Base-by-base conservation (phyloP, 2,797 vertebrate genomes). In the Taenioides sp. region DNA sequence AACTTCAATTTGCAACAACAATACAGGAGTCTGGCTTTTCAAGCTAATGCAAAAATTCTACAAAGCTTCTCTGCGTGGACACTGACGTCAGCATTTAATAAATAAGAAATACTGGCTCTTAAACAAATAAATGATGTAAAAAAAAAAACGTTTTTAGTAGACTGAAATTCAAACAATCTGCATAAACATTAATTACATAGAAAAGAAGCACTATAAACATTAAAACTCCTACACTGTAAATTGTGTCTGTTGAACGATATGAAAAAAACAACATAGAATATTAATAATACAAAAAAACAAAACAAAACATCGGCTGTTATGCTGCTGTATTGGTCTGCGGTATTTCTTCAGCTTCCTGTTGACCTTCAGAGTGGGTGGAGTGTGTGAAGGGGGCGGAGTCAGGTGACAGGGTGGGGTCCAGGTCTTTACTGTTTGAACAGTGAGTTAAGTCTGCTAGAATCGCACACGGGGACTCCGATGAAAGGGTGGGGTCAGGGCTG, bases 311-410 rank as follows among this genome's bases (percentile, higher is more conserved):
- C 12, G 22, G 3, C 22, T 14, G 52, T 77, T 72, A 73, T 34
- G 57, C 17, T 61, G 60, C n/a, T 10, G 70, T 14, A 11, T 12
- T 50, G 43, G 55, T 17, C 22, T 65, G 27, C 2, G 17, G 65
- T 57, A 52, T 65, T 5, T 16, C 47, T 1, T 5, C 17, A 0
- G 40, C 9, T 0, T 67, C 60, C 40, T 63, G 54, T 9, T 63
- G 52, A 67, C n/a, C 17, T 22, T 37, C 20, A 9, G 63, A 67
- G 49, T 31, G 65, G 28, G 67, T 2, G 70, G 52, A 66, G 25
- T 64, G 25, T 22, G 59, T 14, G 66, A n/a, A 31, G n/a, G 65
- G 70, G 74, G 65, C n/a, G 66, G 80, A 62, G 75, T 75, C 62
- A 60, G 63, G 54, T 5, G 37, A 40, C 37, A 22, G 65, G 47